These are phyloP conservation scores for Silurus meridionalis DNA, from an alignment of 2,113 vertebrate species.

Conservation along the genomic window DNA sequence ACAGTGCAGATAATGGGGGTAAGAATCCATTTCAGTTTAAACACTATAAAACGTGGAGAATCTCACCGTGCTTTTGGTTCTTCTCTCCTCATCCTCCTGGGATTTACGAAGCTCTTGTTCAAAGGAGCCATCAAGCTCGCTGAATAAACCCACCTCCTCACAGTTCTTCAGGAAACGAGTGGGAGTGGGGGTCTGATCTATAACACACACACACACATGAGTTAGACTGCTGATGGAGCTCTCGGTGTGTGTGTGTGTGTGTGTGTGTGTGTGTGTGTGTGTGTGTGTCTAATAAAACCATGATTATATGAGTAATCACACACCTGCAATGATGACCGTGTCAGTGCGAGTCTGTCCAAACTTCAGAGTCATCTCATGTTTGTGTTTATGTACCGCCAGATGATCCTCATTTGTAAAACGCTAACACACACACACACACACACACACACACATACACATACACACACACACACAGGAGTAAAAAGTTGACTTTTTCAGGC, in stretches of 20 bases:
- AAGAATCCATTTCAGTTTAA: background rate
- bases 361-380: constrained; percentile 99
- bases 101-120: constrained; percentile 94
- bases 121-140: constrained; percentile 92
- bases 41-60: background rate
- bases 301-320: too few relatives aligned
- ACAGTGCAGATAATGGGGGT: background rate
- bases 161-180: constrained; percentile 98
- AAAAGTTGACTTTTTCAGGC: background rate
- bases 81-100: constrained; percentile 90
- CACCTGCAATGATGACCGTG: constrained; percentile 98
- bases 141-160: constrained; percentile 96
- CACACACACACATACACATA: background rate
- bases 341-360: constrained; percentile 94
- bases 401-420: constrained; percentile 99
- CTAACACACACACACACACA: constrained; percentile 69
- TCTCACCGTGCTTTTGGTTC: constrained; percentile 73
- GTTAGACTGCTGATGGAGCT: background rate
- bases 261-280: too few relatives aligned
- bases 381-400: constrained; percentile 97
- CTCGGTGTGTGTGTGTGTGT: too few relatives aligned
- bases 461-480: background rate
- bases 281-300: too few relatives aligned
- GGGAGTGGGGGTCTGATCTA: constrained; percentile 97
- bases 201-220: constrained; percentile 46